Evolutionary conservation across 2,113 vertebrate genomes (phyloP), one percentile per base, ranked within the genome.

Genomic region (Seriola dumerili): DNA sequence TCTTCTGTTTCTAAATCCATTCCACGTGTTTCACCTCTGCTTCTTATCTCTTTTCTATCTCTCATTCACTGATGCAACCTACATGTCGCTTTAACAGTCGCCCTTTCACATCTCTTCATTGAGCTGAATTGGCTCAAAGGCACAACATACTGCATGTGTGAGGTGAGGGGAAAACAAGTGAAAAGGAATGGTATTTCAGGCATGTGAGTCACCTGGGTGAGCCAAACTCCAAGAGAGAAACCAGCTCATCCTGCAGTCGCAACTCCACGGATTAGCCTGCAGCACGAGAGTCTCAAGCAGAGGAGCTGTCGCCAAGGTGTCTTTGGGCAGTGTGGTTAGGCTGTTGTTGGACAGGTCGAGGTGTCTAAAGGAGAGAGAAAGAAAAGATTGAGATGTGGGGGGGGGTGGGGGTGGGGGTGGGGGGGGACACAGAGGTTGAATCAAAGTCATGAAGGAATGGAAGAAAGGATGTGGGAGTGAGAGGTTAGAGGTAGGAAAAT

Each of bases 321-420:
- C 91, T 19, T 58, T 52, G 16, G 97, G 95, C 1, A 99, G 95
- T 0, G 90, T 87, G 36, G 57, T 88, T 32, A 99, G 90, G 67
- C 71, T 77, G 94, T 99, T 99, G 88, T 99, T 97, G 21, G 97
- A 97, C 7, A 99, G 68, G 72, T 98, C 97, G 0, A 99, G 94
- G 85, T 99, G 96, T 85, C 94, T 94, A 46, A 11, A 59, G 29
- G 38, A 69, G 48, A n/a, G n/a, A 46, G 58, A 63, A 75, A 63
- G 32, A 58, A 59, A 48, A 77, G 3, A 82, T 0, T 29, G 4
- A 76, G 63, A 80, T 66, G 29, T 74, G 10, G 48, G 67, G 8
- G 16, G 3, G 23, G 13, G 19, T 29, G 25, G n/a, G n/a, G 23
- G 23, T 29, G 29, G 29, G 29, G 29, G 29, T 29, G 29, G 29